These are phyloP conservation scores for Ifrita kowaldi DNA, from an alignment of 2,113 vertebrate species.

Conservation along the genomic window DNA sequence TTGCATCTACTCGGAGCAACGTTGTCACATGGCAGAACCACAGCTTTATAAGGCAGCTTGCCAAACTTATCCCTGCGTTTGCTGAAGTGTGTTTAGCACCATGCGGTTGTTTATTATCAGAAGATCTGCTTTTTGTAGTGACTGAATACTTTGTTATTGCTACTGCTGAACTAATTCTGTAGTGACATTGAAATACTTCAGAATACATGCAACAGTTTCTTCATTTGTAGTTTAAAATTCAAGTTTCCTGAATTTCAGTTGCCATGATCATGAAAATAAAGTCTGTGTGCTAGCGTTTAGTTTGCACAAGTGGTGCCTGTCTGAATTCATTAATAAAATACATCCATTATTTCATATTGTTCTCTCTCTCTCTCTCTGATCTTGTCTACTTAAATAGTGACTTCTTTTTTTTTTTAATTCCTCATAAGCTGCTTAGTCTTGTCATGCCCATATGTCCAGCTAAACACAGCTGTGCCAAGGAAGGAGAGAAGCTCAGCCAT, in stretches of 20 bases:
- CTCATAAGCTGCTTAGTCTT: not conserved
- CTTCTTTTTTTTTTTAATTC: not conserved
- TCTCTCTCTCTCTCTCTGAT: not conserved
- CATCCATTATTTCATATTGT: not conserved
- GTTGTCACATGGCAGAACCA: not conserved
- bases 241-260: not conserved
- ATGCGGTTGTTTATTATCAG: not conserved
- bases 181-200: not conserved
- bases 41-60: not conserved
- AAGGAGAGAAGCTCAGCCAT: not conserved
- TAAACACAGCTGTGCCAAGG: not conserved
- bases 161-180: not conserved
- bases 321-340: not conserved
- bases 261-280: not conserved
- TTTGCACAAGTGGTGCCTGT: not conserved
- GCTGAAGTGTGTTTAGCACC: not conserved
- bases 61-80: not conserved
- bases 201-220: not conserved
- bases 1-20: not conserved
- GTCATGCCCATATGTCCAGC: not conserved
- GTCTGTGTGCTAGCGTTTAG: not conserved
- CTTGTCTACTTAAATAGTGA: not conserved
- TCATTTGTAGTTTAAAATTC: not conserved
- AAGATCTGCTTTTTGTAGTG: slow-evolving; percentile 9
- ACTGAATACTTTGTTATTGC: not conserved